These are phyloP conservation scores for Oryzias javanicus DNA, from an alignment of 2,113 vertebrate genomes.

Conservation along the genomic window DNA sequence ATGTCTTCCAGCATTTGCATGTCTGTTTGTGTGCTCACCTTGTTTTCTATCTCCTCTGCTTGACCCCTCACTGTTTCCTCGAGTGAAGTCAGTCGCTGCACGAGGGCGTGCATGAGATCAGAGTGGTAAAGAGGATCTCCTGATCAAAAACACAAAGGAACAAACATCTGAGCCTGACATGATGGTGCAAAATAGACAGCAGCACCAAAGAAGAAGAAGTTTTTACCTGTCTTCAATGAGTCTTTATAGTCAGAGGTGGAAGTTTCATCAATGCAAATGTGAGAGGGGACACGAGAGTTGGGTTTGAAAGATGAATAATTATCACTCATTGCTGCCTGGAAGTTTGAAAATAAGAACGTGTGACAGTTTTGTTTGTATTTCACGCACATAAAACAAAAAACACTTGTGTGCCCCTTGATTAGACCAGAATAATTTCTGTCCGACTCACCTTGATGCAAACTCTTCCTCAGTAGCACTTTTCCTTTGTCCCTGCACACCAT, in stretches of 20 bases:
- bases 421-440: not conserved
- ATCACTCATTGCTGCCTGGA: constrained; percentile 34
- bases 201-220: not conserved
- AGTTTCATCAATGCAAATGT: not conserved
- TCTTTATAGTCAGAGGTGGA: constrained; percentile 36
- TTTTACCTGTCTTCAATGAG: constrained; percentile 34
- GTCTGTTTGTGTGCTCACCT: constrained; percentile 71
- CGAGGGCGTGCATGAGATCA: constrained; percentile 76
- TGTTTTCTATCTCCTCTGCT: constrained; percentile 72
- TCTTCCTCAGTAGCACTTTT: constrained; percentile 42
- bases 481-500: constrained; percentile 40
- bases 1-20: not conserved
- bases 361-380: not conserved
- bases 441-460: constrained; percentile 54
- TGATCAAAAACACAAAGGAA: constrained; percentile 35
- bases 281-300: constrained; percentile 1
- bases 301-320: constrained; percentile 23
- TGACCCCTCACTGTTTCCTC: constrained; percentile 79
- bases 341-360: constrained; percentile 31
- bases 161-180: not conserved
- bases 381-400: not conserved
- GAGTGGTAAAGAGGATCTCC: constrained; percentile 48
- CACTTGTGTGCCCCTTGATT: not conserved
- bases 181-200: not conserved
- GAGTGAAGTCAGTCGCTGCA: constrained; percentile 75